A percentile compares a stretch with the other conserved stretches of the same genome.
These are phyloP conservation scores for Dryobates pubescens DNA, from an alignment of 2,797 vertebrate genomes.

Conservation along the genomic window DNA sequence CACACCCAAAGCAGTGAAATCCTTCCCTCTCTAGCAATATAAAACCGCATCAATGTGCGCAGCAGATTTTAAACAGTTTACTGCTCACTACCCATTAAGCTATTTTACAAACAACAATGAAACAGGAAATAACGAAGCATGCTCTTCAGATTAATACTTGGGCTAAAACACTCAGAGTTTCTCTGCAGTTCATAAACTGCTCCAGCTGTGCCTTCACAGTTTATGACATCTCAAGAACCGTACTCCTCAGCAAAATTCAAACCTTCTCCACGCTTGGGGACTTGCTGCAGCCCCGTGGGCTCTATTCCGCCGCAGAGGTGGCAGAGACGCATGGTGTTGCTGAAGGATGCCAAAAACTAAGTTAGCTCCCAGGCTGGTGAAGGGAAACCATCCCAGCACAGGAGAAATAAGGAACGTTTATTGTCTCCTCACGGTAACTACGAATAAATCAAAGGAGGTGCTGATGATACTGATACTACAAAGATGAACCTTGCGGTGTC, in stretches of 20 bases:
- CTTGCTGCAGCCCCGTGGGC: neutral
- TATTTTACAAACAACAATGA: conserved; percentile 73
- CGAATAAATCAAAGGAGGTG: neutral
- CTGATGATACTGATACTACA: neutral
- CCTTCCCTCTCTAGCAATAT: conserved; percentile 25
- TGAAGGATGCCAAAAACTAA: neutral
- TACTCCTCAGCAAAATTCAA: conserved; percentile 65
- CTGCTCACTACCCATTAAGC: conserved; percentile 62
- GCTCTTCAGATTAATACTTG: conserved; percentile 68
- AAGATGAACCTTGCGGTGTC: neutral
- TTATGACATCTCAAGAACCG: conserved; percentile 55
- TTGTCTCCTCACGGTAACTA: neutral
- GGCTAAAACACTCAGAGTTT: conserved; percentile 62
- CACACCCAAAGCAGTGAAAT: conserved; percentile 35
- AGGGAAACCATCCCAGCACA: neutral
- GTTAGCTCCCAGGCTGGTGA: neutral
- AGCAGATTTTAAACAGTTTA: conserved; percentile 64
- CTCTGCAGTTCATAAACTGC: conserved; percentile 70
- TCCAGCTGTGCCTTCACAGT: conserved; percentile 71
- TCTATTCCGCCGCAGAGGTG: rapidly evolving
- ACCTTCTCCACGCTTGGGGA: neutral
- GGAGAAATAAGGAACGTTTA: neutral
- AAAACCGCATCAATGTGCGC: conserved; percentile 11
- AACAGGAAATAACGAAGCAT: conserved; percentile 75
- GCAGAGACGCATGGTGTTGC: neutral